Percentiles rank a stretch among this genome's conserved stretches.
These are phyloP conservation scores for Pelecanus crispus DNA, from an alignment of 2,113 vertebrate species.

Conservation along the genomic window DNA sequence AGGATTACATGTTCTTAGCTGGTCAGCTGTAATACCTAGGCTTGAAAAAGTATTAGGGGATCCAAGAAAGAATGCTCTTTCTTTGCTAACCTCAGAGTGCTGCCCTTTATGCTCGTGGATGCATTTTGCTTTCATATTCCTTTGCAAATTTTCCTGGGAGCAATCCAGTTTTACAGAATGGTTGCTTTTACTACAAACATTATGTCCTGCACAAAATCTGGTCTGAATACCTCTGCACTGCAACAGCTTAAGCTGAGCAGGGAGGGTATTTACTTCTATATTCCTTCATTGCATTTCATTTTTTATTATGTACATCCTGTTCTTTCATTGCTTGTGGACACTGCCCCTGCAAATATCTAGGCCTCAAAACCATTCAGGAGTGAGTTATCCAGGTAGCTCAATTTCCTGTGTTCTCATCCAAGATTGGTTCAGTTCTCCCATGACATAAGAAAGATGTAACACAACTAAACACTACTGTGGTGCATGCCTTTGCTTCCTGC, in stretches of 20 bases:
- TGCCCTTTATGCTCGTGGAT: background rate
- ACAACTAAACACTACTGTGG: background rate
- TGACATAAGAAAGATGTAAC: background rate
- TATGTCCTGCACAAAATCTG: background rate
- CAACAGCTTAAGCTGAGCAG: background rate
- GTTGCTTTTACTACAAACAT: background rate
- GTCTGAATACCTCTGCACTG: background rate
- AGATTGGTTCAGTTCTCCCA: background rate
- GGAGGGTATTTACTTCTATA: background rate
- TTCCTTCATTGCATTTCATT: background rate
- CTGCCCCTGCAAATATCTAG: background rate
- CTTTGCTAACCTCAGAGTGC: background rate
- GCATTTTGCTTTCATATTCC: background rate
- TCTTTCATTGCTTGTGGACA: background rate
- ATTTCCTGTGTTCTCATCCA: background rate
- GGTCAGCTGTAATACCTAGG: slow-evolving; percentile 17
- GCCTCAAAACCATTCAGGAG: background rate
- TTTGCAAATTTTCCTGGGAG: slow-evolving; percentile 8
- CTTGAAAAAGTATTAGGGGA: background rate
- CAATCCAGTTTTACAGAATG: background rate
- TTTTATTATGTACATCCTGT: background rate
- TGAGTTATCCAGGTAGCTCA: background rate
- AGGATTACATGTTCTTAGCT: slow-evolving; percentile 32
- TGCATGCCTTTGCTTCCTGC: background rate
- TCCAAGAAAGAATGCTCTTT: background rate